Evolutionary conservation across 1,140 invertebrate species (phyloP).

Genomic region (Liolophura sinensis): DNA sequence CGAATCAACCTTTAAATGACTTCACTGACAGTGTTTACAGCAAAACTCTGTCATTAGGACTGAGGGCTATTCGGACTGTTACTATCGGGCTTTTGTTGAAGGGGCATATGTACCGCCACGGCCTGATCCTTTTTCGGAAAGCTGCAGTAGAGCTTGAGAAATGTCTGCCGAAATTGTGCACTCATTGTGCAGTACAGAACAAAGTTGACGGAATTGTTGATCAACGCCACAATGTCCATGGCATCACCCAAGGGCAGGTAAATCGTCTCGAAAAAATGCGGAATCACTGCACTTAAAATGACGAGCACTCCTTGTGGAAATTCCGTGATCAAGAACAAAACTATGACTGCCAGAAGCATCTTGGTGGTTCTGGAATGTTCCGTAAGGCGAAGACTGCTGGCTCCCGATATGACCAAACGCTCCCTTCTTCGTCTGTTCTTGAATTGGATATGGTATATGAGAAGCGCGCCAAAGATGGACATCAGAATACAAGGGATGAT

Average conservation of each 20-base stretch:
- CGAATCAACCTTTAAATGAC: too few species aligned
- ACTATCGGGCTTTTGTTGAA: too few species aligned
- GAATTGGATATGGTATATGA: constrained; percentile 66
- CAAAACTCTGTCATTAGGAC: too few species aligned
- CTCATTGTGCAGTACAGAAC: constrained; percentile 94
- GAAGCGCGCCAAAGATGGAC: constrained; percentile 57
- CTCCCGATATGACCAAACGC: constrained; percentile 46
- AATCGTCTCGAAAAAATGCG: constrained; percentile 49
- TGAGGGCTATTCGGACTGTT: too few species aligned
- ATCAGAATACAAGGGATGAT: constrained; percentile 60
- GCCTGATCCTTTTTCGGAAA: constrained; percentile 2
- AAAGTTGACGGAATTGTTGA: constrained; percentile 92
- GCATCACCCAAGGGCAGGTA: constrained; percentile 72
- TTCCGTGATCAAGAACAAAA: constrained; percentile 85
- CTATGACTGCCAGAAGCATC: constrained; percentile 84
- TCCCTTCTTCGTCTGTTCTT: constrained; percentile 47
- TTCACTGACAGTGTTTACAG: too few species aligned
- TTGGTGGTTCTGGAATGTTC: constrained; percentile 87
- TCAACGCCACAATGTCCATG: constrained; percentile 89
- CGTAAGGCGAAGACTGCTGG: constrained; percentile 37
- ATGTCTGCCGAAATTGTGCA: constrained; percentile 86
- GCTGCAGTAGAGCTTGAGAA: constrained; percentile 57
- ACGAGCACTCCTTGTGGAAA: constrained; percentile 69
- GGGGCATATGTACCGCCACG: too few species aligned
- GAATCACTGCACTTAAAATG: constrained; percentile 47